Conservation (phyloP, 2,113 vertebrate genomes). For the Cynoglossus semilaevis region DNA sequence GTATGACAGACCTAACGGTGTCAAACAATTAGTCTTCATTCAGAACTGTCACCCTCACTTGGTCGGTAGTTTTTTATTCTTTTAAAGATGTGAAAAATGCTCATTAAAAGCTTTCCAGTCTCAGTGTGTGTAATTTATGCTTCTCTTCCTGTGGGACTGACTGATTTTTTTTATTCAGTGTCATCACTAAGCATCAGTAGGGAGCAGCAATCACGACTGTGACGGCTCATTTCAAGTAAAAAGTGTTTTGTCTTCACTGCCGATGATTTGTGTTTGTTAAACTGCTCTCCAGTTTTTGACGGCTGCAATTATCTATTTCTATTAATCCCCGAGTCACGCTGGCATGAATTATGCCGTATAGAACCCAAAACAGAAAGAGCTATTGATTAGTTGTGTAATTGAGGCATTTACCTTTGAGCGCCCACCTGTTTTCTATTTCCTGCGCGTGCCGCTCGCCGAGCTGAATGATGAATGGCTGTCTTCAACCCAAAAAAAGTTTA, state of each 20-base stretch:
- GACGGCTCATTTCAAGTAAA: constrained; percentile 25
- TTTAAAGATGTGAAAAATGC: constrained; percentile 6
- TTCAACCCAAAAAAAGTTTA: constrained; percentile 9
- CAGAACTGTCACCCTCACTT: background rate
- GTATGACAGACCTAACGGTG: no score
- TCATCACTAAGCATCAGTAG: constrained; percentile 37
- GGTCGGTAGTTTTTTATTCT: constrained; percentile 10
- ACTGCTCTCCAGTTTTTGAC: constrained; percentile 10
- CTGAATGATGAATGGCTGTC: constrained; percentile 7
- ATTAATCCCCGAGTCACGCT: constrained; percentile 26
- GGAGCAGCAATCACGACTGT: constrained; percentile 17
- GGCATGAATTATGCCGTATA: constrained; percentile 32
- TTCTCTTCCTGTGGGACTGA: constrained; percentile 1
- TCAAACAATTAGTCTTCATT: background rate
- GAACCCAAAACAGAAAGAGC: constrained; percentile 21
- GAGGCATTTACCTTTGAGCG: constrained; percentile 32
- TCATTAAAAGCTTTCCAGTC: constrained; percentile 11
- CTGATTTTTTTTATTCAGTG: constrained; percentile 7
- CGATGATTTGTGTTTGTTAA: constrained; percentile 19
- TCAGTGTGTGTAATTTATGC: constrained; percentile 25
- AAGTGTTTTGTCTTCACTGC: constrained; percentile 23
- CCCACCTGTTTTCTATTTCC: constrained; percentile 28
- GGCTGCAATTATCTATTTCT: constrained; percentile 35
- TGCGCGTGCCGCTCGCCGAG: constrained; percentile 6
- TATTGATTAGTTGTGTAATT: constrained; percentile 43